A percentile compares a stretch with the other conserved stretches of the same genome.
These are phyloP conservation scores for Tenthredo livida DNA, from an alignment of 2,888 invertebrate species.

Conservation along the genomic window DNA sequence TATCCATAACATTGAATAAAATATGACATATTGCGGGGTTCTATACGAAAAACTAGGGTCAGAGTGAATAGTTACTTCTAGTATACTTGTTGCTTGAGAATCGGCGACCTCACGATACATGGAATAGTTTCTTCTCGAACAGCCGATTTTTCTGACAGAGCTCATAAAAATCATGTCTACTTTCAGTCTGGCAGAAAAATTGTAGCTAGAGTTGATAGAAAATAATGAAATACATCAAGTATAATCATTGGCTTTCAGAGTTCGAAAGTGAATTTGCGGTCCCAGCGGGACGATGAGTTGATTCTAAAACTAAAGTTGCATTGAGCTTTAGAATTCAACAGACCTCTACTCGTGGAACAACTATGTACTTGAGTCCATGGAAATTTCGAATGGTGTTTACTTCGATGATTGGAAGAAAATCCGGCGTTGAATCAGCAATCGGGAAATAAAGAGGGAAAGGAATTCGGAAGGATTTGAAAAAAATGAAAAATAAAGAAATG, in stretches of 20 bases:
- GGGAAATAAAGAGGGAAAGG: neutral
- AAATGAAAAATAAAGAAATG: neutral
- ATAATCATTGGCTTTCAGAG: neutral
- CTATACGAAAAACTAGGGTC: neutral
- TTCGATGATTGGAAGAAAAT: constrained; percentile 3
- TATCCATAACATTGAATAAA: constrained; percentile 1
- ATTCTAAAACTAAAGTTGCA: neutral
- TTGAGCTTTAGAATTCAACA: neutral
- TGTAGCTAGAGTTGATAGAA: neutral
- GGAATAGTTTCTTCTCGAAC: neutral
- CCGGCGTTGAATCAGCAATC: neutral
- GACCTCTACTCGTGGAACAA: neutral
- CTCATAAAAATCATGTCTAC: neutral
- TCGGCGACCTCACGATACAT: neutral
- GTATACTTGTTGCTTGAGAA: neutral
- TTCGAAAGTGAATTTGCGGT: neutral
- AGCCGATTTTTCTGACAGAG: neutral
- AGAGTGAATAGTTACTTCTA: neutral
- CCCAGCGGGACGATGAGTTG: neutral
- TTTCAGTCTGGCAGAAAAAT: no score
- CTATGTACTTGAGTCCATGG: neutral
- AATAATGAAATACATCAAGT: neutral
- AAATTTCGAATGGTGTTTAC: neutral
- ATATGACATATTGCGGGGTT: neutral
- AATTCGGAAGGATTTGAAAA: neutral